A percentile compares a stretch with the other conserved stretches of the same genome.
Conservation (phyloP, 2,888 invertebrate genomes). For the Xylocampa areola region DNA sequence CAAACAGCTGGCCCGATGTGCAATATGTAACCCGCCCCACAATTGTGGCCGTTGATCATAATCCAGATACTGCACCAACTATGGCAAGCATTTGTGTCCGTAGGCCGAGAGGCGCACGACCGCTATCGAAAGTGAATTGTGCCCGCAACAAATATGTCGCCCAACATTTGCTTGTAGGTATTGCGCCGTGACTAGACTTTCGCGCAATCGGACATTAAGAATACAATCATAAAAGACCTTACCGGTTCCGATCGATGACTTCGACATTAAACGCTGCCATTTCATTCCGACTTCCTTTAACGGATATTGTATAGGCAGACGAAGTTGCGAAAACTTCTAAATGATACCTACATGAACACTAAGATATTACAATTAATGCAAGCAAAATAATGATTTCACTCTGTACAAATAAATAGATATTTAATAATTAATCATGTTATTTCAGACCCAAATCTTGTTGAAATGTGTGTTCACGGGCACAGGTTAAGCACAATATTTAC, state of each 20-base stretch:
- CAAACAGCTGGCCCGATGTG: slow-evolving; percentile 82
- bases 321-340: slow-evolving; percentile 23
- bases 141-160: slow-evolving; percentile 74
- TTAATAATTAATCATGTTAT: slow-evolving; percentile 60
- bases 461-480: slow-evolving; percentile 75
- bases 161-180: slow-evolving; percentile 67
- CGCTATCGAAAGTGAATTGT: slow-evolving; percentile 85
- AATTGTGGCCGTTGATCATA: slow-evolving; percentile 83
- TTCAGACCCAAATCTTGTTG: slow-evolving; percentile 67
- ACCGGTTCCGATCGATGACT: slow-evolving; percentile 67
- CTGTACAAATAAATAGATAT: slow-evolving; percentile 17
- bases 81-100: slow-evolving; percentile 80
- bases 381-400: background rate
- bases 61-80: slow-evolving; percentile 81
- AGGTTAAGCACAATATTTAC: slow-evolving; percentile 84
- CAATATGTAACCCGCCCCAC: slow-evolving; percentile 81
- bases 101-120: slow-evolving; percentile 84
- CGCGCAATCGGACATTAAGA: slow-evolving; percentile 77
- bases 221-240: slow-evolving; percentile 74
- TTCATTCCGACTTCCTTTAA: slow-evolving; percentile 60
- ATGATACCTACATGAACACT: background rate
- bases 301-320: slow-evolving; percentile 43
- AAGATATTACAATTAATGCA: background rate
- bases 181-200: slow-evolving; percentile 78
- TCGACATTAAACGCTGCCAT: slow-evolving; percentile 66